Percentiles rank a stretch among this genome's conserved stretches.
Evolutionary conservation across 2,888 invertebrate genomes (phyloP).

Genomic region (Cataglyphis cursor): DNA sequence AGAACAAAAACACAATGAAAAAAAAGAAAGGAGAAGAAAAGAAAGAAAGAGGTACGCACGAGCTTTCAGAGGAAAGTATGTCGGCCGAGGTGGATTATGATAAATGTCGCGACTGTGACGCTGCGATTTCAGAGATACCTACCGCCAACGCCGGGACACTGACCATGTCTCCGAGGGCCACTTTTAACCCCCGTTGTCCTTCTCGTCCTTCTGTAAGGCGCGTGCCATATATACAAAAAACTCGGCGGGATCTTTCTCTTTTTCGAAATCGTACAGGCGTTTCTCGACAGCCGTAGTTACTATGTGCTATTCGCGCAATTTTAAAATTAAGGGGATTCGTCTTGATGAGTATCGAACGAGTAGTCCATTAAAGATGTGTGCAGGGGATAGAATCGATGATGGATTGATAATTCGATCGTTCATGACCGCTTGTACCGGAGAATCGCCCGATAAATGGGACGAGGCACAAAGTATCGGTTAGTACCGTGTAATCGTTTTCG

Average conservation of each 20-base stretch:
- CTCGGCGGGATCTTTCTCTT: background rate
- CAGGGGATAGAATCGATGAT: constrained; percentile 55
- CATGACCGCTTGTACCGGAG: constrained; percentile 42
- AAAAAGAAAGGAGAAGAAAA: constrained; percentile 4
- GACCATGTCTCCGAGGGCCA: constrained; percentile 2
- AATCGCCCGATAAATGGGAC: constrained; percentile 31
- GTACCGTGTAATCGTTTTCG: constrained; percentile 46
- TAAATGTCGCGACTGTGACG: constrained; percentile 80
- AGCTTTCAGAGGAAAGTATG: constrained; percentile 72
- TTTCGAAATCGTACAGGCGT: constrained; percentile 33
- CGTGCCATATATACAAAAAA: constrained; percentile 67
- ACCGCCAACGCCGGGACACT: background rate
- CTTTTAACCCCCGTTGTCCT: constrained; percentile 55
- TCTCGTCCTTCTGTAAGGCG: constrained; percentile 54
- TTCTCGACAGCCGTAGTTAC: constrained; percentile 40
- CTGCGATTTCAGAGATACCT: constrained; percentile 76
- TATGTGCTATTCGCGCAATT: constrained; percentile 57
- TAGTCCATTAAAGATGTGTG: constrained; percentile 40
- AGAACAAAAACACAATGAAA: constrained; percentile 48
- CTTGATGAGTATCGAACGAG: constrained; percentile 54
- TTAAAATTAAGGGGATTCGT: constrained; percentile 53
- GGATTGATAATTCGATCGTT: constrained; percentile 60
- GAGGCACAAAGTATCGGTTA: constrained; percentile 54
- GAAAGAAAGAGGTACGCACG: constrained; percentile 57
- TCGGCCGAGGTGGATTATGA: constrained; percentile 82